phyloP scores from a whole-genome alignment of 2,113 vertebrate species.

The Anhinga rufa region DNA sequence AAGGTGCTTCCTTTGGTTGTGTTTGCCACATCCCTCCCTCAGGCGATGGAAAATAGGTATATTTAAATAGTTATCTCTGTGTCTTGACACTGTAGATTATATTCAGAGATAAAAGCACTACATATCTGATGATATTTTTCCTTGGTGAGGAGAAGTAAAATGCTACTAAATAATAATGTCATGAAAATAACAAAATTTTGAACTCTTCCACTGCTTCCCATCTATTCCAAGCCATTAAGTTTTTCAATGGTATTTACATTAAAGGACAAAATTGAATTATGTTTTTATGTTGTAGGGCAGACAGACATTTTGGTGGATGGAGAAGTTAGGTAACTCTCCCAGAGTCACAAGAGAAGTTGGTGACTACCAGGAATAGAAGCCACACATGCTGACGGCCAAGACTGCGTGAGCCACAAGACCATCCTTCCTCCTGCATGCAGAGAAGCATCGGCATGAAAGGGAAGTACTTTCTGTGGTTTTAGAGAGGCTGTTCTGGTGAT shows the following conservation, averaged over 20 bases:
- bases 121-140: neutral
- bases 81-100: neutral
- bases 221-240: neutral
- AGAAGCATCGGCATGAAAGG: neutral
- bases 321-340: neutral
- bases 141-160: neutral
- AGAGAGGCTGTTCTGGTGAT: neutral
- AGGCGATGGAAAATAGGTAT: neutral
- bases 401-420: neutral
- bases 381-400: neutral
- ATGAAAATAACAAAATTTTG: neutral
- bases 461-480: conserved; percentile 13
- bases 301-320: neutral
- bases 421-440: neutral
- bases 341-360: conserved; percentile 15
- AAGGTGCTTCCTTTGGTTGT: neutral
- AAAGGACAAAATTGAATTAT: neutral
- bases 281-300: neutral
- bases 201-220: neutral
- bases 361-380: conserved; percentile 29
- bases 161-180: neutral
- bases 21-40: neutral
- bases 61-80: neutral
- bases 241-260: neutral
- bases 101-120: neutral